phyloP scores from a whole-genome alignment of 2,888 invertebrate genomes.

The Sminthurides aquaticus region DNA sequence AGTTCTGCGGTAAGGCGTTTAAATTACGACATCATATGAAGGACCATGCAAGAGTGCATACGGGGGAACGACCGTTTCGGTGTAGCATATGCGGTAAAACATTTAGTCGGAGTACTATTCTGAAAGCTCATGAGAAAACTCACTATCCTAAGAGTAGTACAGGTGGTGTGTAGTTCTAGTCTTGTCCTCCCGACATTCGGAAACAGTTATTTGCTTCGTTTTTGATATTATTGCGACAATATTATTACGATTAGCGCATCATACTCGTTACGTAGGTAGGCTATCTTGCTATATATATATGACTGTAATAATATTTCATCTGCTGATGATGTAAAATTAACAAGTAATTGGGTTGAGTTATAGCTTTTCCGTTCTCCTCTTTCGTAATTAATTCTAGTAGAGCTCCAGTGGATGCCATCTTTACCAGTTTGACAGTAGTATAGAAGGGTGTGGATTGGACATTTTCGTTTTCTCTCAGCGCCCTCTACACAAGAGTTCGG shows the following conservation, averaged over 20 bases:
- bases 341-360: no score
- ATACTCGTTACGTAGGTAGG: not conserved
- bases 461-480: no score
- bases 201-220: slow-evolving; percentile 5
- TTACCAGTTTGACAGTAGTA: no score
- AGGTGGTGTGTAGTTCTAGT: slow-evolving; percentile 22
- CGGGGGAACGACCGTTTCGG: slow-evolving; percentile 81
- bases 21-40: slow-evolving; percentile 89
- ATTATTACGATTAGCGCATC: not conserved
- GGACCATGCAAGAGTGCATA: slow-evolving; percentile 87
- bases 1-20: slow-evolving; percentile 89
- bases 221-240: slow-evolving; percentile 19
- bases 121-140: slow-evolving; percentile 87
- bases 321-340: no score
- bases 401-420: no score
- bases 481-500: no score
- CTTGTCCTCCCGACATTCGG: slow-evolving; percentile 3
- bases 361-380: no score
- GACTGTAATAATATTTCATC: no score
- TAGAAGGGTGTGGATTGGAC: no score
- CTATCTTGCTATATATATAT: no score
- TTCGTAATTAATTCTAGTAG: no score
- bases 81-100: slow-evolving; percentile 84
- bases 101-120: slow-evolving; percentile 79
- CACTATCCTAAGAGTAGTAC: slow-evolving; percentile 66